Evolutionary conservation across 1,140 invertebrate genomes (phyloP), one percentile per base, ranked within the genome.

Genomic region (Drosophila serrata): DNA sequence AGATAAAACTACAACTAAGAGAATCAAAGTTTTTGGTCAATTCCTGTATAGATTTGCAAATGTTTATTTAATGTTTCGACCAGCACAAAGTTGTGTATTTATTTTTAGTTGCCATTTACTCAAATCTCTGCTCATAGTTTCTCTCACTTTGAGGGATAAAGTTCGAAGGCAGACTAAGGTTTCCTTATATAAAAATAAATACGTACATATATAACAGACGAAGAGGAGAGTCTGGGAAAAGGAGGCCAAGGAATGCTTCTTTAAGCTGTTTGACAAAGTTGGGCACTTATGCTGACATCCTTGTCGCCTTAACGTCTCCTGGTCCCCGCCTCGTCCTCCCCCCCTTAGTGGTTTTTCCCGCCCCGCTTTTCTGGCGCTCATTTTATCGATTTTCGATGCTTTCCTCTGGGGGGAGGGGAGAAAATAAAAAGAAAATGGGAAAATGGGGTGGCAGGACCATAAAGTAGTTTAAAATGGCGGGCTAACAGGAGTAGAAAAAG

Each of bases 311-410:
- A 24, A 6, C 43, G 22, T 45, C 42, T 35, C 56, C 17, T 9
- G 12, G n/a, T 6, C 39, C 45, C n/a, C 43, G 12, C 6, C n/a
- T n/a, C n/a, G n/a, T n/a, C n/a, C n/a, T n/a, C n/a, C n/a, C 4
- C 15, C 24, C 15, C 13, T 27, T n/a, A 15, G 22, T 46, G 22
- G 7, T 46, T 15, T 2, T 6, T 3, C 6, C 7, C 37, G 6
- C 17, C 35, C 24, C 11, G 24, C 9, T n/a, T 12, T 53, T 42
- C 55, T 35, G 56, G 62, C 45, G 43, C 57, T 65, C 57, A 6
- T 17, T n/a, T 17, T 43, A 86, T 86, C 75, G 82, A 86, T 86
- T 86, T 87, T 82, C 63, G 56, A 85, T 77, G 76, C 58, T 45
- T 5, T 24, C 29, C 9, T 22, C 59, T 12, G 13, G 29, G 11